Conservation (phyloP, 2,113 vertebrate species). For the Gambusia holbrooki region DNA sequence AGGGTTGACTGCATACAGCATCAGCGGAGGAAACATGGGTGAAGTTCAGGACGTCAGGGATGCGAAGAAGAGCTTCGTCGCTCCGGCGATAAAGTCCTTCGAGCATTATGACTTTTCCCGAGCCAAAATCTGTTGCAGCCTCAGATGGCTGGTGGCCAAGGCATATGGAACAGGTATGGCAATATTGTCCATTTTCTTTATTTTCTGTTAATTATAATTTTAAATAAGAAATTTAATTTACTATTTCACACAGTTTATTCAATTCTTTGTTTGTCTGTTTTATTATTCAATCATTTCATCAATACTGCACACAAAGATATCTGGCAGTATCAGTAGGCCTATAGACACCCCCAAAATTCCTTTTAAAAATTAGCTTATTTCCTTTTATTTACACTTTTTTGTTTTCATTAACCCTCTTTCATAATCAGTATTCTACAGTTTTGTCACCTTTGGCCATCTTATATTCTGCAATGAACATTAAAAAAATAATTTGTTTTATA, state of each 20-base stretch:
- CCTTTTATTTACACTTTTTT: not conserved
- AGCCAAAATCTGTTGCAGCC: slow-evolving; percentile 93
- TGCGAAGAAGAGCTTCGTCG: slow-evolving; percentile 87
- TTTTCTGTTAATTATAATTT: not conserved
- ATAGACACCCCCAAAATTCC: not conserved
- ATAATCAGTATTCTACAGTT: not conserved
- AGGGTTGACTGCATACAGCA: slow-evolving; percentile 26
- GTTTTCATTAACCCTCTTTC: not conserved
- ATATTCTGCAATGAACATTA: no score
- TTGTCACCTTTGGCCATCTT: not conserved
- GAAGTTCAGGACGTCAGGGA: slow-evolving; percentile 86
- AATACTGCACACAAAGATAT: no score
- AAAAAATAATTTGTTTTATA: not conserved
- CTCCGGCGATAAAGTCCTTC: slow-evolving; percentile 91
- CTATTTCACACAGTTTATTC: not conserved
- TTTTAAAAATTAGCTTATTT: not conserved
- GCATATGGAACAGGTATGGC: slow-evolving; percentile 94
- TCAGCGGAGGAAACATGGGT: slow-evolving; percentile 83
- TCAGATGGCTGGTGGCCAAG: slow-evolving; percentile 95
- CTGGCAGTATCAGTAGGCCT: no score
- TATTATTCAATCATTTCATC: no score
- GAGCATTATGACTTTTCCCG: slow-evolving; percentile 95
- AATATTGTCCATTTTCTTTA: not conserved
- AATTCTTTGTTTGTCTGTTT: no score
- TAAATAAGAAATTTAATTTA: not conserved